Percentiles rank a stretch among this genome's conserved stretches.
Conservation (phyloP, 2,888 invertebrate species). For the Agrochola macilenta region DNA sequence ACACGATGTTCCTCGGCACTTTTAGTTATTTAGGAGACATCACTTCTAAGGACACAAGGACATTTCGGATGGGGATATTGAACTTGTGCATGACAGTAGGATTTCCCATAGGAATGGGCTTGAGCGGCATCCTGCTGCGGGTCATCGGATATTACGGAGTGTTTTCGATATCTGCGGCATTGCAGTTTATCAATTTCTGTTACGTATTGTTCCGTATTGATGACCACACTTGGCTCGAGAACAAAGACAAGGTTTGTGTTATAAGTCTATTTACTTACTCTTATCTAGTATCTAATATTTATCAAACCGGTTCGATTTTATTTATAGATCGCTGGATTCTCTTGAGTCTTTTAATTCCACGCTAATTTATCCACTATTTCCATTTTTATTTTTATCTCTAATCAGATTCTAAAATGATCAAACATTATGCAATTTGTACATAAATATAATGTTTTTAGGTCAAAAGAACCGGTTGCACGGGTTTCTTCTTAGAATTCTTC, state of each 20-base stretch:
- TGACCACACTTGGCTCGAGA: conserved; percentile 85
- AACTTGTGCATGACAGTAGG: conserved; percentile 87
- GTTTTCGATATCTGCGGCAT: conserved; percentile 81
- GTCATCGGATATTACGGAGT: conserved; percentile 90
- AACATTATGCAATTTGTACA: neutral
- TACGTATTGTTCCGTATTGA: conserved; percentile 85
- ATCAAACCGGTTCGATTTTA: neutral
- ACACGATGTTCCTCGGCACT: conserved; percentile 90
- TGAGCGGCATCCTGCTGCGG: conserved; percentile 84
- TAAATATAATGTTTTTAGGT: conserved; percentile 72
- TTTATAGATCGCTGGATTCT: conserved; percentile 7
- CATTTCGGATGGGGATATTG: conserved; percentile 90
- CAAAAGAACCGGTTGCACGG: conserved; percentile 76
- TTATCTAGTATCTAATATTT: conserved; percentile 13
- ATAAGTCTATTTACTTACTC: conserved; percentile 20
- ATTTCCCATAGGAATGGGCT: conserved; percentile 87
- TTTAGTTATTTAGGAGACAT: conserved; percentile 92
- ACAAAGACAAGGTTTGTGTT: conserved; percentile 82
- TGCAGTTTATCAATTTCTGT: conserved; percentile 85
- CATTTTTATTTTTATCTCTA: neutral
- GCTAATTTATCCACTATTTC: neutral
- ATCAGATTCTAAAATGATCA: neutral
- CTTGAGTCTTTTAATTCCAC: neutral
- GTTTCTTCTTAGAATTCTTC: conserved; percentile 85
- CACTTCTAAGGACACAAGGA: conserved; percentile 90